These are phyloP conservation scores for Zapornia atra DNA, from an alignment of 2,113 vertebrate species.

Conservation along the genomic window DNA sequence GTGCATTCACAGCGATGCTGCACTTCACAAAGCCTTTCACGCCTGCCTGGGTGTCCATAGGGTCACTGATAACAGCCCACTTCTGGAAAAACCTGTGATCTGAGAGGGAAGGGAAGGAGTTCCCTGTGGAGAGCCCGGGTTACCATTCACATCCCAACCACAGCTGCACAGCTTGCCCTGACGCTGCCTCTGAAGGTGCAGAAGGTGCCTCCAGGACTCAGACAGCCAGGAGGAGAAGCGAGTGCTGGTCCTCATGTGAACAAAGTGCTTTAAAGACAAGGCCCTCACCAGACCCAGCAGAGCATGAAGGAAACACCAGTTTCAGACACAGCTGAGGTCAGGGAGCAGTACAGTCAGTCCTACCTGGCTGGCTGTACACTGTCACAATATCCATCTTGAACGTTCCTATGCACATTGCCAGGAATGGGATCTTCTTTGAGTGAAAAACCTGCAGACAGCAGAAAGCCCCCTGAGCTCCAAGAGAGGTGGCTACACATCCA, in stretches of 20 bases:
- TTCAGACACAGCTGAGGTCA: neutral
- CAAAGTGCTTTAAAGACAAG: neutral
- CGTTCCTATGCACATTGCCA: constrained; percentile 85
- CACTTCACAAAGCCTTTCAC: constrained; percentile 93
- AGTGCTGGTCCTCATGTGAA: neutral
- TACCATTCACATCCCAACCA: neutral
- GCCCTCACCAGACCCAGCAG: neutral
- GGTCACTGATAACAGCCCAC: constrained; percentile 93
- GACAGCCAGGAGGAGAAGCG: neutral
- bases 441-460: constrained; percentile 86
- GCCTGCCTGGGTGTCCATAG: constrained; percentile 85
- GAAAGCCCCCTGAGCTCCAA: neutral
- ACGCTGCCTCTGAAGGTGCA: neutral
- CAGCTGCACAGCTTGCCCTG: accelerated
- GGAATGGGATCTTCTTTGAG: constrained; percentile 85
- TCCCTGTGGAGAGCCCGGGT: neutral
- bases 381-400: constrained; percentile 92
- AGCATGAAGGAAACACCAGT: neutral
- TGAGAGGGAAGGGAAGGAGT: constrained; percentile 45
- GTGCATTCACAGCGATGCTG: constrained; percentile 82
- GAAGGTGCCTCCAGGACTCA: neutral
- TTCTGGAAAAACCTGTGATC: constrained; percentile 93
- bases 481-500: neutral
- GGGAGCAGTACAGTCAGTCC: neutral
- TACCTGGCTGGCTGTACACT: constrained; percentile 90